phyloP scores from a whole-genome alignment of 2,888 invertebrate species.

The Epinotia nisella region DNA sequence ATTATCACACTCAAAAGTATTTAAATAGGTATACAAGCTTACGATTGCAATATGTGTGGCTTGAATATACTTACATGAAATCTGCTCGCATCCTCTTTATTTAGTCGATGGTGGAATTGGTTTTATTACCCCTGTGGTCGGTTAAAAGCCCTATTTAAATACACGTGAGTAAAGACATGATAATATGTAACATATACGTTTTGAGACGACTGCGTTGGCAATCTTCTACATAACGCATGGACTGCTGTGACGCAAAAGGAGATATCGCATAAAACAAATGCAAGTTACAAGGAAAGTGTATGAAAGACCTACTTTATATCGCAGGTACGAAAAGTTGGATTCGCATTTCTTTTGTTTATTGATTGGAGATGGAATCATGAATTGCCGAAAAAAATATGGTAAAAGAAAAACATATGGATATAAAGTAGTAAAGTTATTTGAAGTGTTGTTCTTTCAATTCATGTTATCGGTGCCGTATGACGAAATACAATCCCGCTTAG shows the following conservation, averaged over 20 bases:
- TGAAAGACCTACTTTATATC: not conserved
- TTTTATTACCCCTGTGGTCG: not conserved
- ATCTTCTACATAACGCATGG: slow-evolving; percentile 32
- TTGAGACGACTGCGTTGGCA: slow-evolving; percentile 11
- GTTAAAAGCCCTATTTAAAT: not conserved
- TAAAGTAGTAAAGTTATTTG: too few relatives aligned
- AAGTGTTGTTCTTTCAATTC: too few relatives aligned
- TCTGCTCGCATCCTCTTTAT: too few relatives aligned
- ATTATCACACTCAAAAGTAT: not conserved
- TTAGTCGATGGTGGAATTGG: too few relatives aligned
- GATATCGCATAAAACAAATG: slow-evolving; percentile 6
- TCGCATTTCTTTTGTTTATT: not conserved
- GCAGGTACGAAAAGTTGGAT: not conserved
- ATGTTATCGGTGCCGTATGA: too few relatives aligned
- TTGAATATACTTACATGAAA: too few relatives aligned
- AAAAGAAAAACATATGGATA: too few relatives aligned
- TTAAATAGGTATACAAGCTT: too few relatives aligned
- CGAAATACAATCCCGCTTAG: too few relatives aligned
- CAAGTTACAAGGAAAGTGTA: slow-evolving; percentile 7
- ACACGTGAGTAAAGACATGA: not conserved
- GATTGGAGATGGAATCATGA: not conserved
- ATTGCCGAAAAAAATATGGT: not conserved
- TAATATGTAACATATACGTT: not conserved
- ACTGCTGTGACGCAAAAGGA: slow-evolving; percentile 22
- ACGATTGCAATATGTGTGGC: too few relatives aligned